A percentile compares a stretch with the other conserved stretches of the same genome.
phyloP scores from a whole-genome alignment of 92 coral and sea anemone species.

The Epizoanthus rinbou region DNA sequence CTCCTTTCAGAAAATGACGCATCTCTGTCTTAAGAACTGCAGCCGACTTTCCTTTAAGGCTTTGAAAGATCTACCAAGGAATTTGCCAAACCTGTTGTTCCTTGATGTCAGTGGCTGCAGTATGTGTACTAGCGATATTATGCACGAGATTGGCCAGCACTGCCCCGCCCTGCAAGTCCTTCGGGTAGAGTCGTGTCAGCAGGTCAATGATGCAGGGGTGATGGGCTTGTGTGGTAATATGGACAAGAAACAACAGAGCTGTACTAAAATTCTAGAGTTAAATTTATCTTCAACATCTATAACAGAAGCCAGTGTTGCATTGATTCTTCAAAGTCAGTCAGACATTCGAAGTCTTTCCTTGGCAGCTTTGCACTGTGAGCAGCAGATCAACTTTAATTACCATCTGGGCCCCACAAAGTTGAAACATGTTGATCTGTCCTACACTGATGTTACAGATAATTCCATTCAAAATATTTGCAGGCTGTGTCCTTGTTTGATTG shows the following conservation, averaged over 20 bases:
- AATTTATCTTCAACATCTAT: constrained; percentile 69
- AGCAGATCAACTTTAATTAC: constrained; percentile 12
- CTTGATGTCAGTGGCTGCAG: constrained; percentile 65
- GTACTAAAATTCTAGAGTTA: constrained; percentile 57
- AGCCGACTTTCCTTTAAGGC: constrained; percentile 62
- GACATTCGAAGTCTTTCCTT: constrained; percentile 63
- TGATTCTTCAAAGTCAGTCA: constrained; percentile 52
- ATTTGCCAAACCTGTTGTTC: constrained; percentile 55
- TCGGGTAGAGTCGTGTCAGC: constrained; percentile 60
- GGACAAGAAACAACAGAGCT: constrained; percentile 25
- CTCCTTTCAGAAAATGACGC: constrained; percentile 69
- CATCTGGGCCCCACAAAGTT: constrained; percentile 42
- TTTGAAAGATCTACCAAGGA: constrained; percentile 56
- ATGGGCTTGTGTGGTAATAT: constrained; percentile 44
- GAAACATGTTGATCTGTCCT: constrained; percentile 57
- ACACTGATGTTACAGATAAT: constrained; percentile 45
- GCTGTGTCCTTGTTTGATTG: constrained; percentile 56
- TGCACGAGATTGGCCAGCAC: constrained; percentile 55
- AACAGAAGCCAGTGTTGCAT: constrained; percentile 57
- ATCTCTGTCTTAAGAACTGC: constrained; percentile 73
- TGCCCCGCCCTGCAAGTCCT: constrained; percentile 67
- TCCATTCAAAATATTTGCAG: constrained; percentile 48
- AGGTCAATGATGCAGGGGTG: constrained; percentile 72
- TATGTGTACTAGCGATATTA: constrained; percentile 56
- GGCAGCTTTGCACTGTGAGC: constrained; percentile 32